Conservation (phyloP, 1,140 invertebrate species). For the Bombus affinis region DNA sequence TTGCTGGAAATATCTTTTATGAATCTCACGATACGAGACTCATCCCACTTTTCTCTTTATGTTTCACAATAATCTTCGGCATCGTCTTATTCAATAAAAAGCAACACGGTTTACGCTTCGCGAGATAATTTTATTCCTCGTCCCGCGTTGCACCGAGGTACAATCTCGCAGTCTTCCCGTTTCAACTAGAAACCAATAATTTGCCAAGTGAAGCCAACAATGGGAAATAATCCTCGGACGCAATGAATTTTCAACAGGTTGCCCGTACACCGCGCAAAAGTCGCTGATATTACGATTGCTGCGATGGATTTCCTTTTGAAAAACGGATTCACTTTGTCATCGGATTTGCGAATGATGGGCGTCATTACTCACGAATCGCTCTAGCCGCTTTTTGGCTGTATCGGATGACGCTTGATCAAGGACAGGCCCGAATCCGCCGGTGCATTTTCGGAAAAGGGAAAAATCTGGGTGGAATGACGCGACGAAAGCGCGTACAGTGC, state of each 20-base stretch:
- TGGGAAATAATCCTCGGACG: neutral
- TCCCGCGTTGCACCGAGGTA: neutral
- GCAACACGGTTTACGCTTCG: neutral
- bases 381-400: neutral
- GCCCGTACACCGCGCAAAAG: neutral
- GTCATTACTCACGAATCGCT: neutral
- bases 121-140: constrained; percentile 3
- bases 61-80: neutral
- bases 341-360: neutral
- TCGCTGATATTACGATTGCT: neutral
- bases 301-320: neutral
- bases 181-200: neutral
- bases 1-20: neutral
- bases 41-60: neutral
- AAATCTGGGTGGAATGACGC: constrained; percentile 14
- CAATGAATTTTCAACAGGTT: constrained; percentile 6
- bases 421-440: neutral
- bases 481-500: constrained; percentile 26
- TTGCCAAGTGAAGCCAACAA: neutral
- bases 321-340: neutral
- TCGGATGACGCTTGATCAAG: constrained; percentile 18
- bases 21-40: neutral
- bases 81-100: neutral
- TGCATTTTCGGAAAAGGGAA: constrained; percentile 19
- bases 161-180: neutral